Conservation (phyloP, 1,140 invertebrate genomes). For the Papilio machaon region DNA sequence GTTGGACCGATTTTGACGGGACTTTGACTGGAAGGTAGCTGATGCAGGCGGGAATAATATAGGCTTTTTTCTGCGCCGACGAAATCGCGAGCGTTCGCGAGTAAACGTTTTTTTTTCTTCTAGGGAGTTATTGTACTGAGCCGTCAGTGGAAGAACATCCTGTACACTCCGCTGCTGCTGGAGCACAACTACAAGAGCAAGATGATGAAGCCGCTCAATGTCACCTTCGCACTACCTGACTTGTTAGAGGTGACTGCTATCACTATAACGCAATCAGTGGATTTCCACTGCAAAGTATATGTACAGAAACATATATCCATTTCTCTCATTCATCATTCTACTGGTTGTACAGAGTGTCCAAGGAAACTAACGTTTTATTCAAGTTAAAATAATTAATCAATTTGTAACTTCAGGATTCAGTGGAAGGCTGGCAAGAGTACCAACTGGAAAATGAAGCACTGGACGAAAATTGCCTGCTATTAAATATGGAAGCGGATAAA, state of each 20-base stretch:
- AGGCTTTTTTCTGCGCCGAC: too few relatives aligned
- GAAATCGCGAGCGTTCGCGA: too few relatives aligned
- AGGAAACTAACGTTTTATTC: neutral
- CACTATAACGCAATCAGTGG: neutral
- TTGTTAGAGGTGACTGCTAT: slow-evolving; percentile 86
- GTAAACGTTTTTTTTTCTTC: too few relatives aligned
- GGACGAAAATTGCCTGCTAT: slow-evolving; percentile 92
- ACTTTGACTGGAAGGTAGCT: too few relatives aligned
- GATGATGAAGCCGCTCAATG: slow-evolving; percentile 91
- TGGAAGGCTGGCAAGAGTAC: slow-evolving; percentile 76
- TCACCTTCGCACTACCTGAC: slow-evolving; percentile 93
- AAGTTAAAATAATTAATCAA: neutral
- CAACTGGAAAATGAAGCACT: slow-evolving; percentile 85
- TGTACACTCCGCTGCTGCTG: slow-evolving; percentile 95
- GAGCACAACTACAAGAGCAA: slow-evolving; percentile 95
- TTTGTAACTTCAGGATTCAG: slow-evolving; percentile 60
- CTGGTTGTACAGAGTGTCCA: too few relatives aligned
- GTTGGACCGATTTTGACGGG: too few relatives aligned
- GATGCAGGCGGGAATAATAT: too few relatives aligned
- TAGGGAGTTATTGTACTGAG: slow-evolving; percentile 85
- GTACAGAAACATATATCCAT: too few relatives aligned
- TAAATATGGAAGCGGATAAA: slow-evolving; percentile 83
- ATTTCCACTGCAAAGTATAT: too few relatives aligned
- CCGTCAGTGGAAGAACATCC: slow-evolving; percentile 97
- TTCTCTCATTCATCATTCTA: too few relatives aligned